Evolutionary conservation across 2,113 vertebrate genomes (phyloP).

Genomic region (Lontra canadensis): DNA sequence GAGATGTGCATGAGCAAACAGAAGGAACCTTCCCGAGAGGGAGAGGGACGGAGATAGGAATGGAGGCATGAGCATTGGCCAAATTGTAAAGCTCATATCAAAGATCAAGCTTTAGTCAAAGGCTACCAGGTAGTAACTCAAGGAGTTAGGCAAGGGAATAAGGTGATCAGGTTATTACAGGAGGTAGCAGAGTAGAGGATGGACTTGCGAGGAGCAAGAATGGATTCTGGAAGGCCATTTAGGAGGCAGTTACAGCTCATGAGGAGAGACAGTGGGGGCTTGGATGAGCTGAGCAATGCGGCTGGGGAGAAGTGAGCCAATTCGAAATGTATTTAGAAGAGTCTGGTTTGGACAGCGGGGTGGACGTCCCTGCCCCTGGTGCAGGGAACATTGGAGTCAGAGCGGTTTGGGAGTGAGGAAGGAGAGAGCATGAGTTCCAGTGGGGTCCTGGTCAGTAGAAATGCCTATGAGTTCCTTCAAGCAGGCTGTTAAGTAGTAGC

Average conservation of each 20-base stretch:
- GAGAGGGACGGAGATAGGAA: neutral
- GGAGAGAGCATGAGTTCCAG: neutral
- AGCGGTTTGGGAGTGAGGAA: neutral
- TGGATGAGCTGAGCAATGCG: accelerated
- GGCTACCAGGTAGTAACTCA: neutral
- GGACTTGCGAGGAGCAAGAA: neutral
- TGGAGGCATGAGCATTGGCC: neutral
- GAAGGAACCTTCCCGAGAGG: neutral
- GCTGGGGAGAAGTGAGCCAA: neutral
- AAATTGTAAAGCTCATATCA: neutral
- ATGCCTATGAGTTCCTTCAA: neutral
- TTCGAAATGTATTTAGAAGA: accelerated
- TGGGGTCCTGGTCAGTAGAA: neutral
- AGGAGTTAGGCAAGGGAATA: neutral
- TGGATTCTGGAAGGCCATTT: neutral
- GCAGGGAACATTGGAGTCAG: neutral
- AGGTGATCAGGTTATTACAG: neutral
- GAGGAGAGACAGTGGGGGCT: neutral
- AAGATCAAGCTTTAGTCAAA: neutral
- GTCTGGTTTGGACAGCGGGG: neutral
- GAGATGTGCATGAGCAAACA: accelerated
- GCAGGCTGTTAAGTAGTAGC: accelerated
- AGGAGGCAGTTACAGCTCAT: neutral
- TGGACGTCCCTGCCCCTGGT: neutral
- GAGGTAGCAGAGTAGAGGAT: neutral